Base-by-base conservation (phyloP, 1,140 invertebrate genomes). In the Antheraea mylitta region DNA sequence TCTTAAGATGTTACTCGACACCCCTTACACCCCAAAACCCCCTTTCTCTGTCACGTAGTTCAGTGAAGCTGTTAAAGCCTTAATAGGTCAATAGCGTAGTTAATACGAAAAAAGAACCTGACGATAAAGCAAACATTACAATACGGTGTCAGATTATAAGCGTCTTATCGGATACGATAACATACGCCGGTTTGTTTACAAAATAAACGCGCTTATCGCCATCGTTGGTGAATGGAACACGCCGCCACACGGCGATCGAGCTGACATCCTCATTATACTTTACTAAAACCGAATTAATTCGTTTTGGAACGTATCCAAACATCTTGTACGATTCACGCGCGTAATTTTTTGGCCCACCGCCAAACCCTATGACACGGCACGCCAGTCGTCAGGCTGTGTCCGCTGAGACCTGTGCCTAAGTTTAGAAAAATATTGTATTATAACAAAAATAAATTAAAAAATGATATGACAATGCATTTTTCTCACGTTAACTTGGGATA, bases 171-270 rank as follows among this genome's bases (percentile, higher is more conserved):
- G 19, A 36, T 13, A 61, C 69, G 70, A 76, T 71, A 76, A 70
- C 71, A 70, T 74, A 79, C 79, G 67, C 13, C 69, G 62, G 68
- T 68, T 80, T 84, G 82, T 87, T 83, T 82, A 83, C 82, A 83
- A 80, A 85, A 80, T 76, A 83, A 83, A 77, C 68, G 61, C 45
- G 48, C 30, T 70, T 73, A 73, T 75, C 70, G 66, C 18, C 65
- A n/a, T 9, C 36, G 42, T 69, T 36, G 38, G 67, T 80, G 78
- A 80, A 80, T 80, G 78, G 75, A 74, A 70, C 61, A 68, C 61
- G 71, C 19, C 66, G n/a, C 22, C 22, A 4, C 58, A 42, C 38
- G 38, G 38, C 38, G 45, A 53, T 1, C 13, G 45, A 53, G 58
- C 69, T 64, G 66, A 68, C 60, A 69, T 68, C 60, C 69, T 74